These are phyloP conservation scores for Chironomus tepperi DNA, from an alignment of 1,140 invertebrate genomes.

Conservation along the genomic window DNA sequence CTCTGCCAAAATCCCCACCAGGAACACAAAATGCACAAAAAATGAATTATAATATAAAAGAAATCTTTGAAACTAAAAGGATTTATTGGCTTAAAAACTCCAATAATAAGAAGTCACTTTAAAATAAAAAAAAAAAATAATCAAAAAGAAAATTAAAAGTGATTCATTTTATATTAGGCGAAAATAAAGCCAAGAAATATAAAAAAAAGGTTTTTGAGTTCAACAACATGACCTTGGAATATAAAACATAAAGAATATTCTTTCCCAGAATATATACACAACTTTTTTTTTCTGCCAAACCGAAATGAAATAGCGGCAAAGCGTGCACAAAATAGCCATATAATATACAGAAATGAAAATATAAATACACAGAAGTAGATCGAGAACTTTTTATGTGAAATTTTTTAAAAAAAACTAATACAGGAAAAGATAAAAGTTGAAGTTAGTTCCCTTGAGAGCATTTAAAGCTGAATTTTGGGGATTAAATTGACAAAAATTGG, in stretches of 20 bases:
- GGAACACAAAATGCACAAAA: too few relatives aligned
- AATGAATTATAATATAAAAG: too few relatives aligned
- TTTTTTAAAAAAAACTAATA: too few relatives aligned
- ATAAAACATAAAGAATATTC: constrained; percentile 10
- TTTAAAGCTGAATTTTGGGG: too few relatives aligned
- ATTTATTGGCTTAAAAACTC: too few relatives aligned
- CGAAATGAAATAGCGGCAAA: neutral
- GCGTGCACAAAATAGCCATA: constrained; percentile 12
- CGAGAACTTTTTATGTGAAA: neutral
- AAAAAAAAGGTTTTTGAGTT: neutral
- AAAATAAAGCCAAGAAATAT: neutral
- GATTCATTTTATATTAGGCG: constrained; percentile 13
- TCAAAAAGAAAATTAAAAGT: neutral
- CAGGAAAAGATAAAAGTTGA: too few relatives aligned
- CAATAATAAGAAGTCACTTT: too few relatives aligned
- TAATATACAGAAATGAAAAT: neutral
- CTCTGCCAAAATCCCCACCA: too few relatives aligned
- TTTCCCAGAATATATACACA: constrained; percentile 3
- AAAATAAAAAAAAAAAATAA: too few relatives aligned
- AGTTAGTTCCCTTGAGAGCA: too few relatives aligned
- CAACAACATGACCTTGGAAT: constrained; percentile 12
- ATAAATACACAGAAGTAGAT: neutral
- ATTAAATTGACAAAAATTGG: too few relatives aligned
- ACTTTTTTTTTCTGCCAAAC: neutral
- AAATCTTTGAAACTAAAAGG: too few relatives aligned